These are phyloP conservation scores for Danio rerio DNA, from an alignment of 2,113 vertebrate genomes.

Conservation along the genomic window DNA sequence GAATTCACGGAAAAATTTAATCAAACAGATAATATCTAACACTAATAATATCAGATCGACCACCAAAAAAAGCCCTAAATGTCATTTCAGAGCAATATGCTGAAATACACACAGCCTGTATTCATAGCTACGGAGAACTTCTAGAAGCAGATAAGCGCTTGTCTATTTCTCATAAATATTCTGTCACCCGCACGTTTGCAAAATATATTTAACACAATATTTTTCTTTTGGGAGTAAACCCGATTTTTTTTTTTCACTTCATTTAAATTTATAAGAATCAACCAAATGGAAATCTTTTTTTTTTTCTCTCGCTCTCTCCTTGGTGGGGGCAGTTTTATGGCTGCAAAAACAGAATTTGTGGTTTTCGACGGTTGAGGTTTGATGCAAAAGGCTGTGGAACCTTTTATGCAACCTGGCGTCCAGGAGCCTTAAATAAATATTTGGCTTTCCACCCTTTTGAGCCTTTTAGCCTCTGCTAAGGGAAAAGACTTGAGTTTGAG, in stretches of 20 bases:
- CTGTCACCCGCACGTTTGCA: slow-evolving; percentile 26
- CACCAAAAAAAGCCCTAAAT: no score
- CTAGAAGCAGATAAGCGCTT: slow-evolving; percentile 21
- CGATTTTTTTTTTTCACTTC: slow-evolving; percentile 80
- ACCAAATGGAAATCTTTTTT: slow-evolving; percentile 85
- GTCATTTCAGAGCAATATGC: no score
- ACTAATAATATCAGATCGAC: no score
- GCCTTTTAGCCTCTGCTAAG: slow-evolving; percentile 81
- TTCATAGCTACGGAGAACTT: no score
- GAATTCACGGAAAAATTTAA: no score
- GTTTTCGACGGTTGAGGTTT: slow-evolving; percentile 87
- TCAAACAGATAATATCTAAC: no score
- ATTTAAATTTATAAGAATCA: slow-evolving; percentile 94
- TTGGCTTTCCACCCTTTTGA: slow-evolving; percentile 97
- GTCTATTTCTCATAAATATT: slow-evolving; percentile 37
- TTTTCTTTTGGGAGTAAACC: slow-evolving; percentile 84
- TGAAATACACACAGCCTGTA: no score
- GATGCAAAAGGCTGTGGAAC: slow-evolving; percentile 94
- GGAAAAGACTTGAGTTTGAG: slow-evolving; percentile 76
- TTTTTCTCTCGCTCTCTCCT: slow-evolving; percentile 56
- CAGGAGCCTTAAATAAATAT: slow-evolving; percentile 97
- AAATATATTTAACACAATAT: slow-evolving; percentile 68
- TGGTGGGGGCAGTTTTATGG: slow-evolving; percentile 86
- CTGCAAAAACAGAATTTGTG: slow-evolving; percentile 95
- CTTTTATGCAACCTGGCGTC: slow-evolving; percentile 98